phyloP scores from a whole-genome alignment of 2,113 vertebrate species.

The Cnemophilus loriae region DNA sequence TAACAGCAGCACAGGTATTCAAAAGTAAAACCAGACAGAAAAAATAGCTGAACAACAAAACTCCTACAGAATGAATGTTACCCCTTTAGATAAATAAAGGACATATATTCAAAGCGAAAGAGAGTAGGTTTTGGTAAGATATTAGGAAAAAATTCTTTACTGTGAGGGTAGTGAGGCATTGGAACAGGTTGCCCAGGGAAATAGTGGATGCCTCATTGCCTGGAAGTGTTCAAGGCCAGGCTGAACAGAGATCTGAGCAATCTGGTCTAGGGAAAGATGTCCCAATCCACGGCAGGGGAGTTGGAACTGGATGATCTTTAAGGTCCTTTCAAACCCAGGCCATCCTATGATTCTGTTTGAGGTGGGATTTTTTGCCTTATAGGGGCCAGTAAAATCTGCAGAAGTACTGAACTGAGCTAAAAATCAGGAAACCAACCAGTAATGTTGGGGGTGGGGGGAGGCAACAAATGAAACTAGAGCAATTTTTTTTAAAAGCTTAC shows the following conservation, averaged over 20 bases:
- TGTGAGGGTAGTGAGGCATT: neutral
- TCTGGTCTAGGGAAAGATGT: neutral
- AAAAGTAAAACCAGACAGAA: neutral
- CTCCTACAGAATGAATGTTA: neutral
- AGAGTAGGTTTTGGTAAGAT: neutral
- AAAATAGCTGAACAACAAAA: neutral
- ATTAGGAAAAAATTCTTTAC: neutral
- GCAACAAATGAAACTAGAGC: neutral
- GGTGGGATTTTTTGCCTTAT: neutral
- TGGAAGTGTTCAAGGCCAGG: neutral
- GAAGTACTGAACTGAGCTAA: neutral
- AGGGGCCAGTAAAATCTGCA: neutral
- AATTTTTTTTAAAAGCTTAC: neutral
- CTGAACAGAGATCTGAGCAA: neutral
- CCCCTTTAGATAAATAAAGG: neutral
- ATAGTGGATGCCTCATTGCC: neutral
- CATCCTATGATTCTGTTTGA: too few relatives aligned
- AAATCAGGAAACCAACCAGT: neutral
- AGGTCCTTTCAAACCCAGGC: neutral
- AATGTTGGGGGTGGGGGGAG: rapidly evolving
- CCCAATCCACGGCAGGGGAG: neutral
- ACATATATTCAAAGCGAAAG: neutral
- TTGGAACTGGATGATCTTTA: neutral
- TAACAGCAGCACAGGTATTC: neutral
- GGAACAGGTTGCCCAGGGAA: neutral